phyloP scores from a whole-genome alignment of 2,113 vertebrate species.

The Bubo bubo region DNA sequence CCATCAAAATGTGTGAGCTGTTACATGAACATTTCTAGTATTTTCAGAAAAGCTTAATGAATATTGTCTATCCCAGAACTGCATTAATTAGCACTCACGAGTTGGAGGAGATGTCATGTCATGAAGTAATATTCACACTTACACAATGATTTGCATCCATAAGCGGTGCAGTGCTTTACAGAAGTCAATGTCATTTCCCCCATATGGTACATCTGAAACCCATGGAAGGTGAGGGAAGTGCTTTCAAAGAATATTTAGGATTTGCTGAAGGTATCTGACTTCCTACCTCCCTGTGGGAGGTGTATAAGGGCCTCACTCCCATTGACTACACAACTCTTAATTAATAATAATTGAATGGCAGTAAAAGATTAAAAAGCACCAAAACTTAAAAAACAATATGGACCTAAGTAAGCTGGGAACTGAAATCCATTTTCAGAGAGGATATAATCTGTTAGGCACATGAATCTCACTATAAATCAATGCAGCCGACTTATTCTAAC shows the following conservation, averaged over 20 bases:
- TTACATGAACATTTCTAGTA: slow-evolving; percentile 43
- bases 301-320: neutral
- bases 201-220: neutral
- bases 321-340: neutral
- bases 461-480: neutral
- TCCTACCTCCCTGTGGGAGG: neutral
- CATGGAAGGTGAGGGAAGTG: neutral
- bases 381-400: neutral
- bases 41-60: slow-evolving; percentile 61
- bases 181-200: neutral
- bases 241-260: neutral
- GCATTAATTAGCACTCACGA: slow-evolving; percentile 55
- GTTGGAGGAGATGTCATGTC: slow-evolving; percentile 13
- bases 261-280: neutral
- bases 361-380: neutral
- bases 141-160: neutral
- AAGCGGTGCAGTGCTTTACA: neutral
- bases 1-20: slow-evolving; percentile 47
- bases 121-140: slow-evolving; percentile 45
- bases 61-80: slow-evolving; percentile 13
- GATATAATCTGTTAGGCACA: neutral
- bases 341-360: neutral
- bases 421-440: neutral
- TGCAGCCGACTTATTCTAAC: neutral
- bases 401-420: neutral